Percentiles rank a stretch among this genome's conserved stretches.
phyloP scores from a whole-genome alignment of 2,888 invertebrate genomes.

The Xanthorhoe spadicearia region DNA sequence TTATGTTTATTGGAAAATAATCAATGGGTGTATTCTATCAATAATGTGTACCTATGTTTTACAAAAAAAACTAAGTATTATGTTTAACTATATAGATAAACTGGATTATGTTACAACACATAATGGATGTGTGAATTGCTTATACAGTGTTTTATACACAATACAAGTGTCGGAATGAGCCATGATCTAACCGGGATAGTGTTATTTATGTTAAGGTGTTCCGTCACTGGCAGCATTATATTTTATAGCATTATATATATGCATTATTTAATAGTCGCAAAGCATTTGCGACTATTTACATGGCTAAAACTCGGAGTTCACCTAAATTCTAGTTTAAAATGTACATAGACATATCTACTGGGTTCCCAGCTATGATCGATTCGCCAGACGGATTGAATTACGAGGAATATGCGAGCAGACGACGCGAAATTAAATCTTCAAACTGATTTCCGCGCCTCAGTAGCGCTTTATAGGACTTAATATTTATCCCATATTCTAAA shows the following conservation, averaged over 20 bases:
- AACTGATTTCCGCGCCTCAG: constrained; percentile 63
- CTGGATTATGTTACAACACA: too few relatives aligned
- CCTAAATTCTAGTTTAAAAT: not conserved
- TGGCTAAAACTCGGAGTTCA: too few relatives aligned
- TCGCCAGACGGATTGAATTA: constrained; percentile 70
- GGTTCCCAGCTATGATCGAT: constrained; percentile 66
- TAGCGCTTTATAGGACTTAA: constrained; percentile 57
- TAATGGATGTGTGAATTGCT: not conserved
- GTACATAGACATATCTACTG: constrained; percentile 21
- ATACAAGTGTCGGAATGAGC: not conserved
- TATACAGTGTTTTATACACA: not conserved
- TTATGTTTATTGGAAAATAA: too few relatives aligned
- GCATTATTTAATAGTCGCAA: too few relatives aligned
- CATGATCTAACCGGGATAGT: not conserved
- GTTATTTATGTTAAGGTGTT: not conserved
- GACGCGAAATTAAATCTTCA: constrained; percentile 63
- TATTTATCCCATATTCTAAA: constrained; percentile 19
- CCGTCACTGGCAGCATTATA: not conserved
- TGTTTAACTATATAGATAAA: too few relatives aligned
- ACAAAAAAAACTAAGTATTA: too few relatives aligned
- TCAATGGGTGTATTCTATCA: too few relatives aligned
- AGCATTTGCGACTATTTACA: too few relatives aligned
- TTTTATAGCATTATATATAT: too few relatives aligned
- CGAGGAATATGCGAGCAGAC: constrained; percentile 51
- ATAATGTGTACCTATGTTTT: too few relatives aligned